phyloP scores from a whole-genome alignment of 2,797 vertebrate species.

The Allenopithecus nigroviridis region DNA sequence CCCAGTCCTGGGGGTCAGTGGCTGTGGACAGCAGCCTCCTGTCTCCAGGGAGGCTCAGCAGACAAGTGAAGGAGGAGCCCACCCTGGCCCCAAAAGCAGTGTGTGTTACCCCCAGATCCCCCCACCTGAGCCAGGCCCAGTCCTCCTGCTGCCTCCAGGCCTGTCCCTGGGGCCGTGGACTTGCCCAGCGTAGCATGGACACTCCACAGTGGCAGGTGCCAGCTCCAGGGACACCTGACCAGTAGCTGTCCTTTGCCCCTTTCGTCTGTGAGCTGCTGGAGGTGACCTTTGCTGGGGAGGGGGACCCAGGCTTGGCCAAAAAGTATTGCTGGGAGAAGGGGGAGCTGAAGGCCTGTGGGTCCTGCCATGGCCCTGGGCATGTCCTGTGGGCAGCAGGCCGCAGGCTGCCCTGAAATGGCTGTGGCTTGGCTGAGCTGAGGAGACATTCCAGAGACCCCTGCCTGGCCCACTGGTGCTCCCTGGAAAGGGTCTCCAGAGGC shows the following conservation, averaged over 20 bases:
- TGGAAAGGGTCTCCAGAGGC: not conserved
- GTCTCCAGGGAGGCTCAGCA: not conserved
- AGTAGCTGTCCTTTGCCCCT: not conserved
- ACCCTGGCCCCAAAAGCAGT: not conserved
- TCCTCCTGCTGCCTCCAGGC: not conserved
- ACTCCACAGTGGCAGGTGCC: too few relatives aligned
- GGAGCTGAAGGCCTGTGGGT: not conserved
- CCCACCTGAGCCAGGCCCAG: not conserved
- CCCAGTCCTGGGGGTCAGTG: not conserved
- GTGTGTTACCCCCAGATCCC: not conserved
- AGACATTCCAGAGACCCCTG: not conserved
- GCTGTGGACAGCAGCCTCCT: not conserved
- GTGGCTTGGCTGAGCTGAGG: not conserved
- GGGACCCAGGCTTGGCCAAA: not conserved
- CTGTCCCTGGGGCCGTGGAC: not conserved
- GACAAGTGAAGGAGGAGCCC: not conserved
- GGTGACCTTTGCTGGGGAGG: not conserved
- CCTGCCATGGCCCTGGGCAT: not conserved
- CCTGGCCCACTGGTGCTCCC: not conserved
- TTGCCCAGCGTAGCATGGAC: not conserved
- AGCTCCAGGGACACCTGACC: not conserved
- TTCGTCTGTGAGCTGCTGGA: not conserved
- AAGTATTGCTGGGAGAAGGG: not conserved
- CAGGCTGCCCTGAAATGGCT: not conserved
- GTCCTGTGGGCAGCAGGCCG: not conserved